phyloP scores from a whole-genome alignment of 2,797 vertebrate genomes.

The Myotis planiceps region DNA sequence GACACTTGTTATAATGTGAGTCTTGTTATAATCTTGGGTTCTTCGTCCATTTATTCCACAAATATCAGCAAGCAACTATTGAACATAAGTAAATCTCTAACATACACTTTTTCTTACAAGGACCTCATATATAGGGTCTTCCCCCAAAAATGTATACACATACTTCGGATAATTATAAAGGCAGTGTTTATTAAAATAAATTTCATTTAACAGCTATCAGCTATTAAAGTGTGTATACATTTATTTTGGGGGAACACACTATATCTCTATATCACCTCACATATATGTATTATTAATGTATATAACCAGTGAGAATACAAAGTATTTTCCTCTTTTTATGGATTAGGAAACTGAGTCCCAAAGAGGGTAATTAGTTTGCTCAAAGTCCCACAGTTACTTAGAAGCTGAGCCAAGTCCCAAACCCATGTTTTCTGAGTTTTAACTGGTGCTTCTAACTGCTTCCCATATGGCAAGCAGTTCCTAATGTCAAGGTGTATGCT shows the following conservation, averaged over 20 bases:
- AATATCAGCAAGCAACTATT: neutral
- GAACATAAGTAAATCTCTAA: neutral
- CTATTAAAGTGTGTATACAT: too few relatives aligned
- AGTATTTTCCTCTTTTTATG: neutral
- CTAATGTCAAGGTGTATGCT: neutral
- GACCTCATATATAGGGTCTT: neutral
- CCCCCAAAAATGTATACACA: too few relatives aligned
- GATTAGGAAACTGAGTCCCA: neutral
- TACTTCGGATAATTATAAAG: too few relatives aligned
- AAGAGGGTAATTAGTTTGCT: neutral
- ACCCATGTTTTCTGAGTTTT: neutral
- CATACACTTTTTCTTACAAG: neutral
- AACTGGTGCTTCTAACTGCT: neutral
- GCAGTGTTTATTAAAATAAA: too few relatives aligned
- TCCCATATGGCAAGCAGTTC: neutral
- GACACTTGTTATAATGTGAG: neutral
- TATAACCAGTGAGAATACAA: neutral
- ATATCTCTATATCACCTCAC: neutral
- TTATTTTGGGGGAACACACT: too few relatives aligned
- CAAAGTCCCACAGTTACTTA: neutral
- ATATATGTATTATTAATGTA: neutral
- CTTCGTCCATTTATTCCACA: neutral
- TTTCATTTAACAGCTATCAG: too few relatives aligned
- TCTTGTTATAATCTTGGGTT: neutral
- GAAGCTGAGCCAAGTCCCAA: neutral